A percentile compares a stretch with the other conserved stretches of the same genome.
Evolutionary conservation across 2,888 invertebrate species (phyloP).

Genomic region (Caenorhabditis sp.): DNA sequence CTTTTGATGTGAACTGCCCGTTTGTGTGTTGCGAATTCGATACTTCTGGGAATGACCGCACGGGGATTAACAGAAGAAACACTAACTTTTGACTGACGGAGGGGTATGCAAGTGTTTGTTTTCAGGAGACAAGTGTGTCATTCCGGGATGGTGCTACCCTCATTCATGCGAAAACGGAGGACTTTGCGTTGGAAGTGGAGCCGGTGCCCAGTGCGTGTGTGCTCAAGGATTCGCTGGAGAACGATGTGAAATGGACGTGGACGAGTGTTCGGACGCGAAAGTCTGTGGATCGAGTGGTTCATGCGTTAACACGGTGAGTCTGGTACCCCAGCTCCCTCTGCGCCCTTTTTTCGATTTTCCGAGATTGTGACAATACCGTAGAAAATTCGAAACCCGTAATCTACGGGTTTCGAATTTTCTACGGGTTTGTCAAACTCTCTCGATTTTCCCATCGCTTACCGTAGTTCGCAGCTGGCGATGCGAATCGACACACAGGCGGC

Average conservation of each 20-base stretch:
- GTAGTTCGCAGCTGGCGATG: slow-evolving; percentile 46
- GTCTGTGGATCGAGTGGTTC: not conserved
- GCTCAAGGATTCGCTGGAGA: slow-evolving; percentile 53
- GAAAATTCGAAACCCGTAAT: no score
- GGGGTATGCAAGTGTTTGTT: not conserved
- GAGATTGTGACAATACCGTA: no score
- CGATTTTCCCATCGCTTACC: slow-evolving; percentile 39
- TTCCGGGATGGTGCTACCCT: slow-evolving; percentile 31
- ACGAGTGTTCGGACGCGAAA: slow-evolving; percentile 82
- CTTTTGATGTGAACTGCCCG: slow-evolving; percentile 18
- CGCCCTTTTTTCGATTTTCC: no score
- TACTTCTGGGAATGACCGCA: slow-evolving; percentile 35
- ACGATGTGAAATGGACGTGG: slow-evolving; percentile 85
- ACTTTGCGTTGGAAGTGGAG: slow-evolving; percentile 40
- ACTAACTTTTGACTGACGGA: not conserved
- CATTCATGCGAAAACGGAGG: slow-evolving; percentile 59
- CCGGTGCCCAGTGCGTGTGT: slow-evolving; percentile 38
- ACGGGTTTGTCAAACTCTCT: not conserved
- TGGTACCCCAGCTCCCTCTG: not conserved
- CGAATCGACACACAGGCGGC: slow-evolving; percentile 10
- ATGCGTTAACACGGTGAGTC: slow-evolving; percentile 51
- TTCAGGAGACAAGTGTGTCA: slow-evolving; percentile 32
- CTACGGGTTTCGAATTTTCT: not conserved
- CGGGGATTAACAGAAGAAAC: slow-evolving; percentile 15
- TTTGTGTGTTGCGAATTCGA: slow-evolving; percentile 40